Conservation (phyloP, 2,888 invertebrate species). For the Himalopsyche kuldschensis region DNA sequence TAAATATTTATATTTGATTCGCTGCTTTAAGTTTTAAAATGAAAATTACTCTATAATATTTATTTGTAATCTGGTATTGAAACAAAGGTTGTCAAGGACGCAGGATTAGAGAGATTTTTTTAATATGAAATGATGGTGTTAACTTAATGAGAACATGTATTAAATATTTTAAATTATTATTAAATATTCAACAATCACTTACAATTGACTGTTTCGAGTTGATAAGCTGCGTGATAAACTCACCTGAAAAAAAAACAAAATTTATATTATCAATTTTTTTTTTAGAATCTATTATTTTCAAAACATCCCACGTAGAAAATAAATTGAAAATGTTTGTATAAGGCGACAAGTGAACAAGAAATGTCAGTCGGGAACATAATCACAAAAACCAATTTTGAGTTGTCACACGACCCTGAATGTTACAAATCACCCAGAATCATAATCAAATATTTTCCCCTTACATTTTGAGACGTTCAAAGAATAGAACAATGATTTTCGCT, state of each 20-base stretch:
- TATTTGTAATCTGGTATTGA: no score
- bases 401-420: background rate
- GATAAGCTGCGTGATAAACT: background rate
- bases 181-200: background rate
- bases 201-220: background rate
- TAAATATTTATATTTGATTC: no score
- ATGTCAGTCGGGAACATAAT: background rate
- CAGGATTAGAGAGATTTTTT: no score
- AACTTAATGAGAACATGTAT: no score
- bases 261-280: background rate
- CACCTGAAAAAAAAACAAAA: background rate
- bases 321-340: background rate
- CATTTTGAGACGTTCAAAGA: background rate
- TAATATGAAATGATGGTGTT: no score
- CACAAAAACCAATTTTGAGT: background rate
- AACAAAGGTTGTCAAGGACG: no score
- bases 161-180: no score
- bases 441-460: background rate
- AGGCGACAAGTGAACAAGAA: background rate
- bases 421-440: background rate
- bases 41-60: no score
- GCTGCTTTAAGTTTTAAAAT: no score
- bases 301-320: background rate
- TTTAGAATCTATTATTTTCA: background rate
- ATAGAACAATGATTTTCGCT: background rate